phyloP scores from a whole-genome alignment of 1,140 invertebrate genomes.

The Scaptomyza graminum region DNA sequence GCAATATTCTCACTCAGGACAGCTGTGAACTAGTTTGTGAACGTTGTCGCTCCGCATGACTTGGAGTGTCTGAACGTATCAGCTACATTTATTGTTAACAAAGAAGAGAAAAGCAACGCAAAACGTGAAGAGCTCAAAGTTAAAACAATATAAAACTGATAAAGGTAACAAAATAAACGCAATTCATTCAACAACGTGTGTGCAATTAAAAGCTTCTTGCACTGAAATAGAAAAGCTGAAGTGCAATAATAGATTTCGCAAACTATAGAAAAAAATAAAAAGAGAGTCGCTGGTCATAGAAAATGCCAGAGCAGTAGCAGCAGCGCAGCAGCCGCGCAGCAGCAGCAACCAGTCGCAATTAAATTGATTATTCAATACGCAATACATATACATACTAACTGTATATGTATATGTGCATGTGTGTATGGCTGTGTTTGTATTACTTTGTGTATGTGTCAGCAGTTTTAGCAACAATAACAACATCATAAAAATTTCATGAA shows the following conservation, averaged over 20 bases:
- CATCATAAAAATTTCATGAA: slow-evolving; percentile 36
- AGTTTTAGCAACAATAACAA: slow-evolving; percentile 56
- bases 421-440: slow-evolving; percentile 13
- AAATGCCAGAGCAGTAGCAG: slow-evolving; percentile 65
- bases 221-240: slow-evolving; percentile 18
- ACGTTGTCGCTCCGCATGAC: slow-evolving; percentile 9
- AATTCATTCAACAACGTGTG: slow-evolving; percentile 12
- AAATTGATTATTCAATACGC: slow-evolving; percentile 80
- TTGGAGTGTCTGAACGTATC: slow-evolving; percentile 47
- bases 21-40: slow-evolving; percentile 39
- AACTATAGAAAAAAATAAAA: slow-evolving; percentile 5
- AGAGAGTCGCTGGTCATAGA: slow-evolving; percentile 29
- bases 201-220: slow-evolving; percentile 7
- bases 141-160: slow-evolving; percentile 54
- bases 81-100: slow-evolving; percentile 64
- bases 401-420: slow-evolving; percentile 28
- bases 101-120: slow-evolving; percentile 61
- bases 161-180: slow-evolving; percentile 63
- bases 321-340: slow-evolving; percentile 19
- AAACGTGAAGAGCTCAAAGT: slow-evolving; percentile 63
- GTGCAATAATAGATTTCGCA: slow-evolving; percentile 34
- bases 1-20: slow-evolving; percentile 1
- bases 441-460: slow-evolving; percentile 51
- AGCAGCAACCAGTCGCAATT: slow-evolving; percentile 48
- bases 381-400: slow-evolving; percentile 39